Evolutionary conservation across 1,140 invertebrate species (phyloP).

Genomic region (Zaprionus inermis): DNA sequence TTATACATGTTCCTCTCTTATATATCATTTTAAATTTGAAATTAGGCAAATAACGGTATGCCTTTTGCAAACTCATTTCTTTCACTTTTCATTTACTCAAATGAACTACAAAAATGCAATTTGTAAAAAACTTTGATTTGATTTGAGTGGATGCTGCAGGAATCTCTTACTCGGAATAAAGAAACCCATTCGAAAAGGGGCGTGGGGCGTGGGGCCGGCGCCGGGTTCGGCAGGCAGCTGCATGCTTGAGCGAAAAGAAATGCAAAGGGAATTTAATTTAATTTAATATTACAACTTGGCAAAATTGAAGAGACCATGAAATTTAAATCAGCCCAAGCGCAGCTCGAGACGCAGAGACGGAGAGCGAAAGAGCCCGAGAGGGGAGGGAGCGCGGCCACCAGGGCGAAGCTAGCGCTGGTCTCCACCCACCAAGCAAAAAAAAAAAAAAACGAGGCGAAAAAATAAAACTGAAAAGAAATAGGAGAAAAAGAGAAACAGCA

Average conservation of each 20-base stretch:
- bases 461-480: conserved; percentile 30
- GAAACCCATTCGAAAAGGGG: not conserved
- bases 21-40: not conserved
- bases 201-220: no score
- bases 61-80: not conserved
- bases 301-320: conserved; percentile 77
- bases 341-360: conserved; percentile 43
- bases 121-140: not conserved
- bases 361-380: conserved; percentile 18
- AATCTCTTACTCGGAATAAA: not conserved
- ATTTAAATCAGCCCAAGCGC: conserved; percentile 70
- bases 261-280: conserved; percentile 72
- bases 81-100: not conserved
- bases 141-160: conserved; percentile 4
- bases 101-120: not conserved
- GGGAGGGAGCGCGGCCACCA: conserved; percentile 21
- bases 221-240: no score
- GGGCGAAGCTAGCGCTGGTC: conserved; percentile 39
- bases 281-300: conserved; percentile 75
- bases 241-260: conserved; percentile 12
- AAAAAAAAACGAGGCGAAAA: conserved; percentile 18
- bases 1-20: no score
- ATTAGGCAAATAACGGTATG: not conserved
- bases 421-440: conserved; percentile 57
- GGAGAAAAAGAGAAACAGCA: conserved; percentile 40